A percentile compares a stretch with the other conserved stretches of the same genome.
Evolutionary conservation across 2,888 invertebrate genomes (phyloP).

Genomic region (Polydrusus tereticollis): DNA sequence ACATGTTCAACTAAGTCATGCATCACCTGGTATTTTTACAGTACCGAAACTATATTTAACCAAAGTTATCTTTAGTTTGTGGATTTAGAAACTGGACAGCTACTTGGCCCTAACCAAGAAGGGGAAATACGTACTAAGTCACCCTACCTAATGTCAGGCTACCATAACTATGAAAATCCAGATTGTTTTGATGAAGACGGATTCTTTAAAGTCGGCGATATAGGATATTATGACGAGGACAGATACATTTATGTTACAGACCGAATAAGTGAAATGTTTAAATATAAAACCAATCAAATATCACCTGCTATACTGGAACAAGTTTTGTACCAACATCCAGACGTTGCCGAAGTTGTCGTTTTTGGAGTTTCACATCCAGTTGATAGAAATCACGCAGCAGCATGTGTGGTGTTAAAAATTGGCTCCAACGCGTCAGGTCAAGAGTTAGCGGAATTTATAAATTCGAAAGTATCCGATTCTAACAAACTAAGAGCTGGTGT

Average conservation of each 20-base stretch:
- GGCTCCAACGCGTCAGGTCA: background rate
- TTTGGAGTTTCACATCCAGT: constrained; percentile 55
- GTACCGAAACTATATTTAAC: too few relatives aligned
- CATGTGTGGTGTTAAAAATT: constrained; percentile 50
- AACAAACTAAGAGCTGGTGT: constrained; percentile 58
- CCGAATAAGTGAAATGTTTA: constrained; percentile 68
- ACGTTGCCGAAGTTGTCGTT: constrained; percentile 55
- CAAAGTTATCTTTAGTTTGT: constrained; percentile 47
- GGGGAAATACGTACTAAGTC: constrained; percentile 70
- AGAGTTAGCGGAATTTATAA: constrained; percentile 55
- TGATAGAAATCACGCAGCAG: constrained; percentile 56
- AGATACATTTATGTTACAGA: constrained; percentile 68
- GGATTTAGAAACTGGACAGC: constrained; percentile 55
- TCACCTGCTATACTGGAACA: constrained; percentile 57
- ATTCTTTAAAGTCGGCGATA: constrained; percentile 69
- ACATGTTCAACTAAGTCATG: too few relatives aligned
- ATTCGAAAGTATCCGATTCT: constrained; percentile 54
- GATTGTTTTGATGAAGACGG: constrained; percentile 65
- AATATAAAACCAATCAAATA: constrained; percentile 68
- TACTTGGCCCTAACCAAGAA: constrained; percentile 62
- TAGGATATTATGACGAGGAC: constrained; percentile 68
- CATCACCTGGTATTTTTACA: too few relatives aligned
- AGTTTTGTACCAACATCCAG: constrained; percentile 56
- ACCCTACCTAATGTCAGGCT: constrained; percentile 62
- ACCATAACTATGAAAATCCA: constrained; percentile 66